Base-by-base conservation (phyloP, 64 coral and sea anemone species). In the Platygyra sinensis region DNA sequence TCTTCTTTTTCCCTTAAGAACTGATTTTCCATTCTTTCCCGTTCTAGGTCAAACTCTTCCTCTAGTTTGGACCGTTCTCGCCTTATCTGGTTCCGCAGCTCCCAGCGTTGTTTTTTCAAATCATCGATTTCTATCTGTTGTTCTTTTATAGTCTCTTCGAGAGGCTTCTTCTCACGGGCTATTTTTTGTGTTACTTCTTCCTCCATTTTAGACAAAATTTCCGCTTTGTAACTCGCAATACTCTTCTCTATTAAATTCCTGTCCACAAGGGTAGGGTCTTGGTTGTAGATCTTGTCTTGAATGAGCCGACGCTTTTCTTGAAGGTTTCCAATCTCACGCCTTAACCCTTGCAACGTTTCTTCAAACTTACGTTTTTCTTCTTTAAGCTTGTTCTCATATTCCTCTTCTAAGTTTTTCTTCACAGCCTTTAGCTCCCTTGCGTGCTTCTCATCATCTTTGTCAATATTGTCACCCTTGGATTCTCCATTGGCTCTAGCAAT, bases 251-350 rank as follows among this genome's bases (percentile, higher is more conserved):
- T 94, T 15, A 94, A 22, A n/a, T 97, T 83, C 19, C 75, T 87
- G 36, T 97, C 88, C 49, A 73, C 77, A 28, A 75, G 29, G 20
- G 81, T 64, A 24, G 88, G 54, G 51, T 97, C 95, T 51, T 97
- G 95, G 67, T 94, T 94, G 55, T 97, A 94, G 31, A 97, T 61
- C 36, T 92, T 88, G 38, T 97, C 95, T 94, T 97, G 95, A 69
- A 97, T 97, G 15, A 97, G n/a, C 52, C 80, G 91, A 27, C 95
- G 90, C 69, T 97, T 97, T 57, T 97, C 95, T 77, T 97, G 95
- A 27, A 97, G 73, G 65, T 71, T 97, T 49, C 92, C 77, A 25
- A 97, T 86, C 52, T 97, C 95, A 29, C 78, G 55, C 18, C 88
- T 54, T 50, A 97, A 64, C 29, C 88, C 88, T 24, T 94, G 91